These are phyloP conservation scores for Buteo buteo DNA, from an alignment of 2,113 vertebrate species.

Conservation along the genomic window DNA sequence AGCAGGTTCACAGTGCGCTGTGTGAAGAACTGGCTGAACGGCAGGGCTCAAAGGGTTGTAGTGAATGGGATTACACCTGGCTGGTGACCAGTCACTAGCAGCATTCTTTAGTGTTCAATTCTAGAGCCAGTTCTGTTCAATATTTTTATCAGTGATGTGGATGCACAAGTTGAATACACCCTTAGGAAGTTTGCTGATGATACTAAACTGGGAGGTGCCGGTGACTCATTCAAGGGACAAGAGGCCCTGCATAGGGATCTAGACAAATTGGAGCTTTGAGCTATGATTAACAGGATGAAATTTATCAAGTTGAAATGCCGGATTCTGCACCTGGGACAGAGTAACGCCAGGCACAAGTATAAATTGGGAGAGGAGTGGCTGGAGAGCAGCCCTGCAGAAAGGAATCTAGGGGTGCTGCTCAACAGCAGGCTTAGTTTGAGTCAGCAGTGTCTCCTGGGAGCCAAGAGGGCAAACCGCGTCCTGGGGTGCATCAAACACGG, in stretches of 20 bases:
- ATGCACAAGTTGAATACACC: background rate
- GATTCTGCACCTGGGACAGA: background rate
- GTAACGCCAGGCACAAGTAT: background rate
- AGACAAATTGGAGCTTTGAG: background rate
- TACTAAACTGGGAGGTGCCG: background rate
- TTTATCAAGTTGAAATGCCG: background rate
- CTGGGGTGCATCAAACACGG: background rate
- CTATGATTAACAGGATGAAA: background rate
- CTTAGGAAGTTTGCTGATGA: background rate
- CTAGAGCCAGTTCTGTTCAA: background rate
- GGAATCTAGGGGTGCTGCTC: background rate
- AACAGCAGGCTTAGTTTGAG: background rate
- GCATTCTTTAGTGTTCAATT: background rate
- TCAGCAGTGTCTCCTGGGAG: background rate
- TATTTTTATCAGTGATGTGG: background rate
- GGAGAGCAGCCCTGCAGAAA: background rate
- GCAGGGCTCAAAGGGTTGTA: background rate
- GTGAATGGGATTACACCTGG: background rate
- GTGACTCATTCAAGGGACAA: background rate
- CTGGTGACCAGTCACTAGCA: background rate
- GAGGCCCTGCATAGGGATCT: background rate
- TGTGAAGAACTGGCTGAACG: background rate
- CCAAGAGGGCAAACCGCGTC: accelerated
- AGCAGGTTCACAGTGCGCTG: accelerated
- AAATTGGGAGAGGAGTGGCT: background rate